Evolutionary conservation across 2,888 invertebrate genomes (phyloP).

Genomic region (Cetonia aurata): DNA sequence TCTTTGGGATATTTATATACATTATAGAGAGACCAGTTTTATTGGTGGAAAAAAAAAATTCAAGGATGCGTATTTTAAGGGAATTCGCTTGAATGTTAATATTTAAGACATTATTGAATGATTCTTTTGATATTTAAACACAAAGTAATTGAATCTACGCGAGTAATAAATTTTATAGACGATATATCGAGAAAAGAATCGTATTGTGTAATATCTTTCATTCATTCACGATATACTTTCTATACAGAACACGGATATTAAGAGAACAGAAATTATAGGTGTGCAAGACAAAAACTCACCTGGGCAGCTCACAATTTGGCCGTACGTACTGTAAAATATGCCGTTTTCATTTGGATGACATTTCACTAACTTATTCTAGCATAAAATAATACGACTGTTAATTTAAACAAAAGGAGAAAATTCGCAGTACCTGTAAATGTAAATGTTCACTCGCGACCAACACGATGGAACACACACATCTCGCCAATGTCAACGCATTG

Average conservation of each 20-base stretch:
- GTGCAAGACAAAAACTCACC: constrained; percentile 15
- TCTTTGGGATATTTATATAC: constrained; percentile 3
- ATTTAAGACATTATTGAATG: too few species aligned
- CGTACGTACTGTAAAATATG: not conserved
- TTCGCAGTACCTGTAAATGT: constrained; percentile 12
- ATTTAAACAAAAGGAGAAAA: constrained; percentile 19
- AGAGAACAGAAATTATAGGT: constrained; percentile 17
- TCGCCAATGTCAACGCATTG: constrained; percentile 32
- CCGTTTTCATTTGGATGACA: not conserved
- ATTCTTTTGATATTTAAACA: too few species aligned
- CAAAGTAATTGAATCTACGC: too few species aligned
- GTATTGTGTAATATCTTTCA: constrained; percentile 28
- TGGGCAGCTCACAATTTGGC: not conserved
- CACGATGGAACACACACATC: constrained; percentile 17
- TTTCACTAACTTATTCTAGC: constrained; percentile 22
- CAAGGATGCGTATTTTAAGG: too few species aligned
- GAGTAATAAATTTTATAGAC: too few species aligned
- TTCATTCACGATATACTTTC: constrained; percentile 14
- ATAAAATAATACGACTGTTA: constrained; percentile 8
- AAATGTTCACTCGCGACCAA: constrained; percentile 21
- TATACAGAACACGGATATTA: not conserved
- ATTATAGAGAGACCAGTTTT: not conserved
- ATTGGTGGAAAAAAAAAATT: too few species aligned
- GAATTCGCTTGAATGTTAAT: too few species aligned
- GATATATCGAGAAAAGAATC: too few species aligned